Evolutionary conservation across 30 jellyfish, hydroid and myxozoan genomes (phyloP).

Genomic region (Calvadosia cruxmelitensis): DNA sequence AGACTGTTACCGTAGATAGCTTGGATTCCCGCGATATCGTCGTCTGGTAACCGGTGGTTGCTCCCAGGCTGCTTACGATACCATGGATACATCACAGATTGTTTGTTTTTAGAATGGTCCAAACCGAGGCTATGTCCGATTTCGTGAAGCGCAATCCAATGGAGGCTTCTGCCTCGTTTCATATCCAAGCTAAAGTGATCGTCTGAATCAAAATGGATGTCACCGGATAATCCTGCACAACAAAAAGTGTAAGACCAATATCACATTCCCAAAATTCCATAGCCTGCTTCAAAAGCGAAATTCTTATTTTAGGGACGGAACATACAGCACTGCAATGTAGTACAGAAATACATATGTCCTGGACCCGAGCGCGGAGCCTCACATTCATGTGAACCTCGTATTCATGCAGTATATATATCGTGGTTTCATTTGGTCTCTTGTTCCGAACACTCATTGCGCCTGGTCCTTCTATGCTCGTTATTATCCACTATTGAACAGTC

Average conservation of each 20-base stretch:
- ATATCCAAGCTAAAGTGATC: slow-evolving; percentile 37
- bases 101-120: slow-evolving; percentile 58
- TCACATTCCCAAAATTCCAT: no score
- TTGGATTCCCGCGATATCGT: slow-evolving; percentile 68
- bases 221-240: slow-evolving; percentile 47
- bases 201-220: slow-evolving; percentile 60
- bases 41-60: slow-evolving; percentile 29
- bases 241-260: no score
- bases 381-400: no score
- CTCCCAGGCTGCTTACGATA: slow-evolving; percentile 56
- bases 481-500: no score
- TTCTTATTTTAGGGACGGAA: neutral
- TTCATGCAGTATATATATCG: no score
- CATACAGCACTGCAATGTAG: neutral
- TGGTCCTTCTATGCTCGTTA: no score
- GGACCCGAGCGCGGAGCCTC: no score
- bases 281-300: no score
- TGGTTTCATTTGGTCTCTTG: no score
- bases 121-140: slow-evolving; percentile 75
- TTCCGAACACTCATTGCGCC: no score
- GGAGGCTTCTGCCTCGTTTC: slow-evolving; percentile 41
- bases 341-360: neutral
- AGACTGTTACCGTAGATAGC: slow-evolving; percentile 51
- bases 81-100: slow-evolving; percentile 96
- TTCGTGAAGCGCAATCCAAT: slow-evolving; percentile 63